A percentile compares a stretch with the other conserved stretches of the same genome.
These are phyloP conservation scores for Corynorhinus townsendii DNA, from an alignment of 2,113 vertebrate genomes.

Conservation along the genomic window DNA sequence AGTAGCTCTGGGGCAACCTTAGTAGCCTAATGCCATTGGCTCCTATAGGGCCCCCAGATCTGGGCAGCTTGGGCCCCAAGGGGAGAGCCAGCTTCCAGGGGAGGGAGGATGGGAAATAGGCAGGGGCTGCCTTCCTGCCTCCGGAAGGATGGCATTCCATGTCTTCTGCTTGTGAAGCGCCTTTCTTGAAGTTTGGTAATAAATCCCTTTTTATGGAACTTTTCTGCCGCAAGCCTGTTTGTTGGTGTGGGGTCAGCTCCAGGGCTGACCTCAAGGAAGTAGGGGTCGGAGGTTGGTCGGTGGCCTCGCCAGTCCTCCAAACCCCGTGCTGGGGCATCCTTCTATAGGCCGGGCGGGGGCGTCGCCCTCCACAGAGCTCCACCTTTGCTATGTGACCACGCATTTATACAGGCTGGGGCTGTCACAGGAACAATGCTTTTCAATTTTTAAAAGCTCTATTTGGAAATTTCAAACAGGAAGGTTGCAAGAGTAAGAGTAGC, in stretches of 20 bases:
- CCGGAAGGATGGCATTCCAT: conserved; percentile 10
- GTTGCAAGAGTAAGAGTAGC: neutral
- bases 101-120: neutral
- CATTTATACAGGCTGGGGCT: neutral
- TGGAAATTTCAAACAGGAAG: conserved; percentile 18
- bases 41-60: neutral
- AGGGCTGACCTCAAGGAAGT: neutral
- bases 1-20: neutral
- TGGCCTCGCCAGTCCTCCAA: neutral
- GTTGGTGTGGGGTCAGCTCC: conserved; percentile 13
- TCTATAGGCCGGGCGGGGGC: neutral
- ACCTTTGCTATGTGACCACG: neutral
- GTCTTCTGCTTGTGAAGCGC: conserved; percentile 75
- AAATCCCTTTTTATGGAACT: conserved; percentile 73
- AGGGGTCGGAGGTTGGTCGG: neutral
- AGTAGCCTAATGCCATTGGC: neutral
- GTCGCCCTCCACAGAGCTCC: neutral
- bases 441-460: neutral
- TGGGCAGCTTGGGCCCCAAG: neutral
- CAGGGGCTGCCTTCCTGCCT: conserved; percentile 45
- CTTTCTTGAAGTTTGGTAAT: conserved; percentile 78
- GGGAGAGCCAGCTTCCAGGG: neutral
- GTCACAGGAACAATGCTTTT: neutral
- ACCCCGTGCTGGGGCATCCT: neutral
- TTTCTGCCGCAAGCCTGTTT: conserved; percentile 56